Conservation (phyloP, 2,113 vertebrate species). For the Thryonomys swinderianus region DNA sequence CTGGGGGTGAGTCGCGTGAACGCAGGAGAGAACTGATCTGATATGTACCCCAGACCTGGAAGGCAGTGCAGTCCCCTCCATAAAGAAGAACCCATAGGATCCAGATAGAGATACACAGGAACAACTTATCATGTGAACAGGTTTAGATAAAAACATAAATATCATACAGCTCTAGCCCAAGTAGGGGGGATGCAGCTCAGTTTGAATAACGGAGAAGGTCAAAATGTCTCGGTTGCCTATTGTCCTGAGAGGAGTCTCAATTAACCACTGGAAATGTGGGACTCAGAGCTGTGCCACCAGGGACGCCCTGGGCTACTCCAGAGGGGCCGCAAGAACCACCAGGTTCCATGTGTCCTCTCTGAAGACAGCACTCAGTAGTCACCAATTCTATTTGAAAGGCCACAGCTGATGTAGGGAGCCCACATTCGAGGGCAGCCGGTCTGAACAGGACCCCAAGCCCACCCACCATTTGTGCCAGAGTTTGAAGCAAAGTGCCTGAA, state of each 20-base stretch:
- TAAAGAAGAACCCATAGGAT: neutral
- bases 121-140: too few relatives aligned
- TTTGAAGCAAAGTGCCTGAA: neutral
- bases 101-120: neutral
- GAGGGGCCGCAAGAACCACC: neutral
- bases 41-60: neutral
- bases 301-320: neutral
- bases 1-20: neutral
- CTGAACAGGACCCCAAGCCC: neutral
- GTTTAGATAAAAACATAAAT: neutral
- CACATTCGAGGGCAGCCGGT: neutral
- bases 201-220: neutral
- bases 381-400: neutral
- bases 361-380: neutral
- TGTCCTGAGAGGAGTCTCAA: neutral
- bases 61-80: neutral
- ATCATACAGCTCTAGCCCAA: neutral
- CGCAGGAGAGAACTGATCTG: too few relatives aligned
- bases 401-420: rapidly evolving
- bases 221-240: rapidly evolving
- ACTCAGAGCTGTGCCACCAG: rapidly evolving
- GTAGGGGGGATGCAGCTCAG: neutral
- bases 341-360: rapidly evolving
- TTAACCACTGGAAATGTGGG: rapidly evolving
- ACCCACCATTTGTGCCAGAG: rapidly evolving